phyloP scores from a whole-genome alignment of 1,140 invertebrate species.

The Zeugodacus cucurbitae region DNA sequence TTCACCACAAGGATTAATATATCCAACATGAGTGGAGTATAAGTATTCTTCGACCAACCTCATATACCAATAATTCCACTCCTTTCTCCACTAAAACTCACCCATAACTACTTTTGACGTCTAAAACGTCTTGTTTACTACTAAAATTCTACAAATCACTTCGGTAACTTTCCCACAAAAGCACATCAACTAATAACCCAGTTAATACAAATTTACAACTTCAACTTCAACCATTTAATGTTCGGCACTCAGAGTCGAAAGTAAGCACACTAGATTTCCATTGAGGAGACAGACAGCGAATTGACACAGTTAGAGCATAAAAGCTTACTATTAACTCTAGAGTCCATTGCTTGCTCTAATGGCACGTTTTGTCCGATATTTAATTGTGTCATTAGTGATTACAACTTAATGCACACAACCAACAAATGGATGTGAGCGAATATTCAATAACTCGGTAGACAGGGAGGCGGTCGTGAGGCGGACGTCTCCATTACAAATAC shows the following conservation, averaged over 20 bases:
- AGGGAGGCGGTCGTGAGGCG: neutral
- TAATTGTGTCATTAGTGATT: constrained; percentile 27
- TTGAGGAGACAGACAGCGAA: neutral
- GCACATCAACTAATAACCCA: neutral
- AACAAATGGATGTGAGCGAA: neutral
- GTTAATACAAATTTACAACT: neutral
- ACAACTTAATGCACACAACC: neutral
- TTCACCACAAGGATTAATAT: too few relatives aligned
- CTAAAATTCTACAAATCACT: too few relatives aligned
- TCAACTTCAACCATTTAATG: neutral
- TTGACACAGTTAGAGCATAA: neutral
- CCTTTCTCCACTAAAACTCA: too few relatives aligned
- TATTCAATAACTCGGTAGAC: neutral
- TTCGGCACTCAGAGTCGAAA: neutral
- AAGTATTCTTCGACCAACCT: too few relatives aligned
- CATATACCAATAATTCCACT: too few relatives aligned
- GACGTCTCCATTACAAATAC: neutral
- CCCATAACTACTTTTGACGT: too few relatives aligned
- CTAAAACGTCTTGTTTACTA: too few relatives aligned
- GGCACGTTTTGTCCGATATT: neutral
- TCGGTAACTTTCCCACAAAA: too few relatives aligned
- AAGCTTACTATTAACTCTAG: neutral
- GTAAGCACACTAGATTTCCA: neutral
- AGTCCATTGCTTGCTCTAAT: neutral
- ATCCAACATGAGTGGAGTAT: too few relatives aligned